A percentile compares a stretch with the other conserved stretches of the same genome.
Evolutionary conservation across 2,888 invertebrate species (phyloP).

Genomic region (Macropis europaea): DNA sequence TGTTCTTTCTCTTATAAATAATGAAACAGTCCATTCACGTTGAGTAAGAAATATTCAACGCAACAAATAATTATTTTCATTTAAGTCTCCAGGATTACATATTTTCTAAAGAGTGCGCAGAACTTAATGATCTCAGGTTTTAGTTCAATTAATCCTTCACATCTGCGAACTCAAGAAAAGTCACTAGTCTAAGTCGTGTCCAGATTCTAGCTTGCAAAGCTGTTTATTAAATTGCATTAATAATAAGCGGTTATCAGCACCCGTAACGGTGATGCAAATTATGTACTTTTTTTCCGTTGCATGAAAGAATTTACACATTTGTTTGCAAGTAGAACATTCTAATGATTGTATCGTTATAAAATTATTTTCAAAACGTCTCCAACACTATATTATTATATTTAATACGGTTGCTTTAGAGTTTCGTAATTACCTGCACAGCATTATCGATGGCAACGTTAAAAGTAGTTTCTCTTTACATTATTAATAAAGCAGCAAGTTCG

Average conservation of each 20-base stretch:
- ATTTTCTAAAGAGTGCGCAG: not conserved
- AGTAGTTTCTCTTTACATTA: too few relatives aligned
- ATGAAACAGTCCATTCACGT: not conserved
- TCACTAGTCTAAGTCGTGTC: not conserved
- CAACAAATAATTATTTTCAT: not conserved
- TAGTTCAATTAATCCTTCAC: not conserved
- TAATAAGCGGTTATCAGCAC: not conserved
- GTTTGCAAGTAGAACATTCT: too few relatives aligned
- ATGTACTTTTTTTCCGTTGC: too few relatives aligned
- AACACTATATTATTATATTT: too few relatives aligned
- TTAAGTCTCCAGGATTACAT: not conserved
- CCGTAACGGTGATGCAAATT: too few relatives aligned
- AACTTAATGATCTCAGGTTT: not conserved
- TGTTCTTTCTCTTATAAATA: conserved; percentile 15
- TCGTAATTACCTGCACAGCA: too few relatives aligned
- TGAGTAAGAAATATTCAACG: not conserved
- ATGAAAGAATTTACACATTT: too few relatives aligned
- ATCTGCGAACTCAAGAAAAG: not conserved
- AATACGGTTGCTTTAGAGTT: too few relatives aligned
- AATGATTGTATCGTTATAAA: too few relatives aligned
- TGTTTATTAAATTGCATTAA: not conserved
- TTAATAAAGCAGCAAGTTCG: too few relatives aligned
- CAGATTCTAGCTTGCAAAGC: not conserved
- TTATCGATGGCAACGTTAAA: too few relatives aligned
- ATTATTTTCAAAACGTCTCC: too few relatives aligned